Evolutionary conservation across 2,888 invertebrate species (phyloP).

Genomic region (Slavum lentiscoides): DNA sequence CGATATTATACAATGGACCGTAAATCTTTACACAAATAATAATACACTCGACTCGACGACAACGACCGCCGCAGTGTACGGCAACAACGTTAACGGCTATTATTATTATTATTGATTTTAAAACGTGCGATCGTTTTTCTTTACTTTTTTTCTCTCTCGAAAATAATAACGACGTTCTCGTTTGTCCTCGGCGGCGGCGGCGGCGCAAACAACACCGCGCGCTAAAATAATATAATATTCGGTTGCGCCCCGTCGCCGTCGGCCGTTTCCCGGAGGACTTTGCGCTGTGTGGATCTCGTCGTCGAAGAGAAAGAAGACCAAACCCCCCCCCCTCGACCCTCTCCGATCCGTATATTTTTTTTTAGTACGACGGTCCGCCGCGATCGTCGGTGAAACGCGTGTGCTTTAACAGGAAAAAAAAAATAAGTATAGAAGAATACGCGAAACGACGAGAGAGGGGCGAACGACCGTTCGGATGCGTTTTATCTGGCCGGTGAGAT

Average conservation of each 20-base stretch:
- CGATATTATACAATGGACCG: conserved; percentile 48
- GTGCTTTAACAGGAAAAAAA: too few relatives aligned
- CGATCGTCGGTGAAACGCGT: too few relatives aligned
- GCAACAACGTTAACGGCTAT: neutral
- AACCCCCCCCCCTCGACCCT: neutral
- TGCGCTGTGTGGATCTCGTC: too few relatives aligned
- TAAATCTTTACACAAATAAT: conserved; percentile 43
- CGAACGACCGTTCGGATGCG: conserved; percentile 50
- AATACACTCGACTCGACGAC: neutral
- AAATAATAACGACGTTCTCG: conserved; percentile 19
- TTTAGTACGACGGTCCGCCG: too few relatives aligned
- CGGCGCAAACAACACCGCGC: neutral
- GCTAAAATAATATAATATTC: neutral
- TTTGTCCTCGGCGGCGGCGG: neutral
- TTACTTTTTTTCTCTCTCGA: neutral
- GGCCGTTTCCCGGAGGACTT: too few relatives aligned
- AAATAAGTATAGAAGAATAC: too few relatives aligned
- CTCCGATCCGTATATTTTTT: neutral
- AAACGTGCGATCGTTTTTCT: neutral
- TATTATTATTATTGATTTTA: neutral
- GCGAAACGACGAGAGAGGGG: neutral
- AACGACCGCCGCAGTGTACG: neutral
- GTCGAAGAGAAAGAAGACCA: neutral
- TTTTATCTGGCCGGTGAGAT: conserved; percentile 38
- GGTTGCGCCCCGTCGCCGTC: too few relatives aligned